Evolutionary conservation across 2,888 invertebrate genomes (phyloP), one percentile per base, ranked within the genome.

Genomic region (Barypeithes pellucidus): DNA sequence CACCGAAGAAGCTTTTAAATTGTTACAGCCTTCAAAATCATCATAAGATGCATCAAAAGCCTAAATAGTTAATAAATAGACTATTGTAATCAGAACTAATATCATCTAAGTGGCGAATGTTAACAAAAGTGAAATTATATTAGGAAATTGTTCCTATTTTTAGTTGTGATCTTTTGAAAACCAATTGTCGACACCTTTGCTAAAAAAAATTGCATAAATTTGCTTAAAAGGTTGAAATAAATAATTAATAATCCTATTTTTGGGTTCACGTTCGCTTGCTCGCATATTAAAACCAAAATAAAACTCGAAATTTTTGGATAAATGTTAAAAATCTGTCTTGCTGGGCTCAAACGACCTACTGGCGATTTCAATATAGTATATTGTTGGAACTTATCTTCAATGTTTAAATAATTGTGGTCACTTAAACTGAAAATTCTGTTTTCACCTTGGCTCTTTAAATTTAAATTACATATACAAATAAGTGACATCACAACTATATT

Each of bases 1-100:
- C 59, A 59, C 36, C 9, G 8, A 39, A 29, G 36, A 59, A 36
- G 18, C 36, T 24, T 47, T 20, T 33, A 59, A 36, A 59, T 59
- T 59, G 3, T 2, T 36, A n/a, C 18, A 36, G 59, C 59, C 59
- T 57, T 59, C 59, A 39, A 39, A 59, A 36, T 16, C 0, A 36
- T 59, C 59, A 59, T 1, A 16, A 36, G 14, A 18, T 36, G 20
- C 59, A 54, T 8, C 14, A 59, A 36, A 59, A 59, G 20, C 59
- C 39, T 59, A 29, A 59, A 36, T 36, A 12, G 18, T 14, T 59
- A 33, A 54, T 59, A 59, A 36, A 59, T 36, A 33, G 16, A 29
- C 33, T 3, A 59, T 36, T 36, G 18, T 36, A 29, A 59, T 36
- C 18, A 14, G 18, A 47, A 11, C 47, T 47, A 47, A 47, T 47